phyloP scores from a whole-genome alignment of 2,797 vertebrate species.

The Lepus townsendii region DNA sequence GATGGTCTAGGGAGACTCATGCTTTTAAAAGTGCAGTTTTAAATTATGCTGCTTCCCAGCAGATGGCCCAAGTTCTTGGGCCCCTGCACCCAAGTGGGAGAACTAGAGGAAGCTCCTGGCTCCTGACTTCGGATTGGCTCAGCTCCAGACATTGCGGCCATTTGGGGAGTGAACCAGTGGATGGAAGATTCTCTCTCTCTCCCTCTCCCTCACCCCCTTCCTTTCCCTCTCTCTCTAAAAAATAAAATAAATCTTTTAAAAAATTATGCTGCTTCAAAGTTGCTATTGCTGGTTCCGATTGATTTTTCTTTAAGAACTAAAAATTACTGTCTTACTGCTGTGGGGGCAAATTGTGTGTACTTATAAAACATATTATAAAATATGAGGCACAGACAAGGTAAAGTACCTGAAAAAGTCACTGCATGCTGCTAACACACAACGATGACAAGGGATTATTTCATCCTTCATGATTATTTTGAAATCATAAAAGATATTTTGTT shows the following conservation, averaged over 20 bases:
- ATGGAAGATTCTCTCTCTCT: no score
- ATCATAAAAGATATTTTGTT: conserved; percentile 94
- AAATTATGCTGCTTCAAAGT: conserved; percentile 33
- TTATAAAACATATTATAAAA: conserved; percentile 63
- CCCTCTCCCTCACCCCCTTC: no score
- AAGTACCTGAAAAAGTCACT: conserved; percentile 98
- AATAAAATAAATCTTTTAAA: no score
- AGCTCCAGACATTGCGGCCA: no score
- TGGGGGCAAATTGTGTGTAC: neutral
- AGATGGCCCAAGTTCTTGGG: no score
- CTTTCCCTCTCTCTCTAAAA: no score
- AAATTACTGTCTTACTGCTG: conserved; percentile 18
- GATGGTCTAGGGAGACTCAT: neutral
- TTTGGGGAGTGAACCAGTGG: no score
- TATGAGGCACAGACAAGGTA: conserved; percentile 49
- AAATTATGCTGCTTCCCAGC: neutral
- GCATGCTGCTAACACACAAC: conserved; percentile 96
- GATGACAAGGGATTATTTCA: conserved; percentile 95
- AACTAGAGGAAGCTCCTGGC: no score
- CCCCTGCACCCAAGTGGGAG: no score
- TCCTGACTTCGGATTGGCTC: no score
- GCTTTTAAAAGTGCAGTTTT: neutral
- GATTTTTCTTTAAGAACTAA: conserved; percentile 57
- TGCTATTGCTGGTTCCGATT: conserved; percentile 15
- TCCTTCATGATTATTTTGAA: conserved; percentile 95